Evolutionary conservation across 1,140 invertebrate species (phyloP).

Genomic region (Aphelinus certus): DNA sequence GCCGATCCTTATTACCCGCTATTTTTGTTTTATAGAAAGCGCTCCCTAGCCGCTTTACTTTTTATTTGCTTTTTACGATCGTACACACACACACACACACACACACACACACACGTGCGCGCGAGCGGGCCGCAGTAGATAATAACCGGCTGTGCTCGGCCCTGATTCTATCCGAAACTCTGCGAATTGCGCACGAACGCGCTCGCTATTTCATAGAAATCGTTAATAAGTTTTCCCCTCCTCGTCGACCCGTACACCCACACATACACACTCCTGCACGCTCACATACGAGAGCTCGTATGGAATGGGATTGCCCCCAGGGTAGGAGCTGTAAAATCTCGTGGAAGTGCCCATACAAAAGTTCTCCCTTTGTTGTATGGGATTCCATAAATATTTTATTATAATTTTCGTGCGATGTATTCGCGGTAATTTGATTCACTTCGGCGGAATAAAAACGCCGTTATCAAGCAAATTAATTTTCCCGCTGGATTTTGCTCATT

Average conservation of each 20-base stretch:
- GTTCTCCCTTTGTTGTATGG: no score
- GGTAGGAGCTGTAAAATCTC: neutral
- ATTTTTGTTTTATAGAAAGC: conserved; percentile 27
- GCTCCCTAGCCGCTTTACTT: neutral
- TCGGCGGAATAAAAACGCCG: no score
- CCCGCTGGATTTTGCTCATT: no score
- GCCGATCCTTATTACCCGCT: conserved; percentile 9
- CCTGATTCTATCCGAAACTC: neutral
- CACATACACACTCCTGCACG: no score
- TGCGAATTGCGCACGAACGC: neutral
- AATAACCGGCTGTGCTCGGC: neutral
- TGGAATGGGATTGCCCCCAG: neutral
- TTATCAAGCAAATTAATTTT: no score
- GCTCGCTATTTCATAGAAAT: conserved; percentile 1
- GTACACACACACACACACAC: neutral
- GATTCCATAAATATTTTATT: no score
- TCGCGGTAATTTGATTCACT: no score
- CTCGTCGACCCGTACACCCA: no score
- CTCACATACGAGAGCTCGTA: neutral
- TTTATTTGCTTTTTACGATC: conserved; percentile 11
- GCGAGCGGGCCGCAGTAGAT: neutral
- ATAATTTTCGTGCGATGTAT: no score
- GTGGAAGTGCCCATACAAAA: no score
- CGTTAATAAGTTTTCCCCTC: conserved; percentile 6
- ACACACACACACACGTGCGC: no score